A percentile compares a stretch with the other conserved stretches of the same genome.
phyloP scores from a whole-genome alignment of 2,113 vertebrate genomes.

The Colistium nudipinnis region DNA sequence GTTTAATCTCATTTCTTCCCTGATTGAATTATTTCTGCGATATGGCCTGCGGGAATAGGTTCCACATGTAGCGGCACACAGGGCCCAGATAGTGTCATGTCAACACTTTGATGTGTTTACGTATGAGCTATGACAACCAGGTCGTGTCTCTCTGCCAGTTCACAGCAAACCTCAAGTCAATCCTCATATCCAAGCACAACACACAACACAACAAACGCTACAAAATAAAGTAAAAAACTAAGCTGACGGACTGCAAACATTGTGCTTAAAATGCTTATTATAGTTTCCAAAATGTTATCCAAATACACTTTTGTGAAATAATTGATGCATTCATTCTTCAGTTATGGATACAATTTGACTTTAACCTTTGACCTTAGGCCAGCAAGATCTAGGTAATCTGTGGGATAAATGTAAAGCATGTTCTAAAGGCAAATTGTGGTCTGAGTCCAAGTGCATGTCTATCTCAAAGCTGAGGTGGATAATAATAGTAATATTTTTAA shows the following conservation, averaged over 20 bases:
- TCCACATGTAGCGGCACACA: constrained; percentile 10
- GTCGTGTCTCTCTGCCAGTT: background rate
- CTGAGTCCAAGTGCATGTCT: too few species aligned
- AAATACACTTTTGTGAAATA: background rate
- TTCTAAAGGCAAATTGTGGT: background rate
- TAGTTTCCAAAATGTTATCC: too few species aligned
- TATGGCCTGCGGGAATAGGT: background rate
- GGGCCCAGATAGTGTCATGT: background rate
- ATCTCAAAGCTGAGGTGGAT: too few species aligned
- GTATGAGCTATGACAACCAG: background rate
- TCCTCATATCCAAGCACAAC: too few species aligned
- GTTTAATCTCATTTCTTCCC: constrained; percentile 20
- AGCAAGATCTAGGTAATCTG: background rate
- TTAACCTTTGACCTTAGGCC: background rate
- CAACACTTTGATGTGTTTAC: background rate
- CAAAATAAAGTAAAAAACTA: background rate
- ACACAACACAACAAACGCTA: too few species aligned
- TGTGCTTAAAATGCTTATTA: too few species aligned
- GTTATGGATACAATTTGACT: background rate
- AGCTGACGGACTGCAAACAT: background rate
- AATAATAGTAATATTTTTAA: too few species aligned
- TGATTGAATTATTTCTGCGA: constrained; percentile 19
- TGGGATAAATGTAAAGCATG: too few species aligned
- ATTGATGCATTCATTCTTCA: background rate
- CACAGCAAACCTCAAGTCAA: background rate